phyloP scores from a whole-genome alignment of 1,140 invertebrate species.

The Scaptomyza montana region DNA sequence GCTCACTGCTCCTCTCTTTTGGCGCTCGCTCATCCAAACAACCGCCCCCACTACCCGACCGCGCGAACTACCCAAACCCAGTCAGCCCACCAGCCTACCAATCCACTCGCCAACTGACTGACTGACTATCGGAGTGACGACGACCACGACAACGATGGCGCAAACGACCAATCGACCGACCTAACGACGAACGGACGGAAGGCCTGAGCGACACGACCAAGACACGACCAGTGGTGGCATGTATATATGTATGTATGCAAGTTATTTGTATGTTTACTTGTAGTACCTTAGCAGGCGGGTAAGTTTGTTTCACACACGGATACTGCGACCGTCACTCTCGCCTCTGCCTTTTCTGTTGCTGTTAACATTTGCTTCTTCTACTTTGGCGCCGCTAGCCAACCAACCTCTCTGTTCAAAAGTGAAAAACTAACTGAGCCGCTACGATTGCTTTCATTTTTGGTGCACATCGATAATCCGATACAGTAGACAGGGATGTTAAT shows the following conservation, averaged over 20 bases:
- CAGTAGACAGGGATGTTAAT: slow-evolving; percentile 13
- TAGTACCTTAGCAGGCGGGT: slow-evolving; percentile 63
- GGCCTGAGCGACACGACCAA: slow-evolving; percentile 39
- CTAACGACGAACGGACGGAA: slow-evolving; percentile 30
- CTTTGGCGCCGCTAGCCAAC: slow-evolving; percentile 42
- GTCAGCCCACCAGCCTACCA: slow-evolving; percentile 28
- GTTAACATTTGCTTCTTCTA: slow-evolving; percentile 36
- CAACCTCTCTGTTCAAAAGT: slow-evolving; percentile 73
- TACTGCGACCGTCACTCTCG: slow-evolving; percentile 54
- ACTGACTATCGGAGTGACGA: slow-evolving; percentile 27
- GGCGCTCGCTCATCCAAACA: slow-evolving; percentile 47
- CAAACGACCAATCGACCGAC: slow-evolving; percentile 48
- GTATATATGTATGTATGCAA: slow-evolving; percentile 43
- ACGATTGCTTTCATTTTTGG: slow-evolving; percentile 41
- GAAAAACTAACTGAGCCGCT: slow-evolving; percentile 67
- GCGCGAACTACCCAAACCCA: not conserved
- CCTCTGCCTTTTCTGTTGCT: slow-evolving; percentile 53
- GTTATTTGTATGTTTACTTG: slow-evolving; percentile 62
- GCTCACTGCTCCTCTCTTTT: slow-evolving; percentile 35
- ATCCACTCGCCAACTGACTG: slow-evolving; percentile 48
- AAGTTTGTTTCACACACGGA: slow-evolving; percentile 57
- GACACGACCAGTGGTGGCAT: slow-evolving; percentile 46
- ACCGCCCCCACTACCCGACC: slow-evolving; percentile 28
- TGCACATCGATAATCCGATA: slow-evolving; percentile 42
- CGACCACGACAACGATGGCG: slow-evolving; percentile 33